Evolutionary conservation across 2,797 vertebrate genomes (phyloP).

Genomic region (Acrocephalus scirpaceus): DNA sequence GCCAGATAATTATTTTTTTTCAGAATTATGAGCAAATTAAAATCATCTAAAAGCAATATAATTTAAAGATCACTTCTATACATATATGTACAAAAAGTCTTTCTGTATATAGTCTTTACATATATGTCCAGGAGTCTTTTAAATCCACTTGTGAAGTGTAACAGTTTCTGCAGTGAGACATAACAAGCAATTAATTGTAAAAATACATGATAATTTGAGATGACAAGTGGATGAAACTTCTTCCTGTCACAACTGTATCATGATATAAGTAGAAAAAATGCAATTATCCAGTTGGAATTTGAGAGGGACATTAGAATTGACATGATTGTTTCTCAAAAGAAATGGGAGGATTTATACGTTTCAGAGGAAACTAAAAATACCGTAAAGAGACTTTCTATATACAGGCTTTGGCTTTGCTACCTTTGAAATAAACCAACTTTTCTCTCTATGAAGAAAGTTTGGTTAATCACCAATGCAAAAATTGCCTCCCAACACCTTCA

Average conservation of each 20-base stretch:
- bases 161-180: not conserved
- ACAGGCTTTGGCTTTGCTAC: not conserved
- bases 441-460: not conserved
- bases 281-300: not conserved
- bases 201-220: not conserved
- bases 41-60: not conserved
- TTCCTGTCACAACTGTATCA: not conserved
- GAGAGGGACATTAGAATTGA: not conserved
- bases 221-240: not conserved
- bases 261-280: not conserved
- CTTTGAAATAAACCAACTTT: not conserved
- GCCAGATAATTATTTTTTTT: not conserved
- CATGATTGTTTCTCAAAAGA: not conserved
- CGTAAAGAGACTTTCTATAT: not conserved
- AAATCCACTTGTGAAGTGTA: not conserved
- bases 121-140: not conserved
- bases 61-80: not conserved
- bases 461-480: not conserved
- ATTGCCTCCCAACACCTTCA: not conserved
- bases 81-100: not conserved
- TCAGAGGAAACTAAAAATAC: not conserved
- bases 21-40: constrained; percentile 12
- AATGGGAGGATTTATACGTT: not conserved
- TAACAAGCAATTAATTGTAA: not conserved
- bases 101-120: no score